Percentiles rank a stretch among this genome's conserved stretches.
These are phyloP conservation scores for Perca schrenkii DNA, from an alignment of 2,113 vertebrate genomes.

Conservation along the genomic window DNA sequence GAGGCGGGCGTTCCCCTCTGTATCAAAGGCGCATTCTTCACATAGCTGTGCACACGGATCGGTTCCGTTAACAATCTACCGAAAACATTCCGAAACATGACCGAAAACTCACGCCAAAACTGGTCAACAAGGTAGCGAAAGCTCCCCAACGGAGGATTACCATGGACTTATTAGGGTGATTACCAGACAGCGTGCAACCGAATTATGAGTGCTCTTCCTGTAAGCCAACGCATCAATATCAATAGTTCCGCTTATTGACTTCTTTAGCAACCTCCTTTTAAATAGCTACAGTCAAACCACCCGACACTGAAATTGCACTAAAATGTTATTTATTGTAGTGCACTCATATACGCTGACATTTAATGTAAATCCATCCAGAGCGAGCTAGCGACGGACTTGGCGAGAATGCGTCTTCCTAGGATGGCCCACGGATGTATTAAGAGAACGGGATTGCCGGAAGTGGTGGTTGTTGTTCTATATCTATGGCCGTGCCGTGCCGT, in stretches of 20 bases:
- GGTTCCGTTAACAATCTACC: conserved; percentile 46
- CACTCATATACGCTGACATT: too few relatives aligned
- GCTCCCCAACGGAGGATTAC: neutral
- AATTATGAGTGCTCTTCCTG: conserved; percentile 16
- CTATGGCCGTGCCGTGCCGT: too few relatives aligned
- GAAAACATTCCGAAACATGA: conserved; percentile 77
- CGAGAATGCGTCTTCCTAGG: too few relatives aligned
- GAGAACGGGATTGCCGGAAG: conserved; percentile 5
- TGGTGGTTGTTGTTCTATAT: neutral
- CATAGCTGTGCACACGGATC: conserved; percentile 5
- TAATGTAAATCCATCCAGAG: too few relatives aligned
- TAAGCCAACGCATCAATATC: neutral
- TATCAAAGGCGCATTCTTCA: neutral
- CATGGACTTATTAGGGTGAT: too few relatives aligned
- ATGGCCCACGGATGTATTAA: too few relatives aligned
- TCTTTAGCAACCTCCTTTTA: too few relatives aligned
- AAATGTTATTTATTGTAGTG: too few relatives aligned
- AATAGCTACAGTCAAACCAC: too few relatives aligned
- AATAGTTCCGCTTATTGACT: conserved; percentile 25
- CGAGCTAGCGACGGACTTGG: too few relatives aligned
- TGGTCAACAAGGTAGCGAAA: fast-evolving
- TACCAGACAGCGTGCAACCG: neutral
- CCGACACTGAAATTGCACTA: too few relatives aligned
- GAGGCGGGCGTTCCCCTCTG: neutral
- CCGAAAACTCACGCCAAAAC: conserved; percentile 12